These are phyloP conservation scores for Urophycis tenuis DNA, from an alignment of 2,797 vertebrate species.

Conservation along the genomic window DNA sequence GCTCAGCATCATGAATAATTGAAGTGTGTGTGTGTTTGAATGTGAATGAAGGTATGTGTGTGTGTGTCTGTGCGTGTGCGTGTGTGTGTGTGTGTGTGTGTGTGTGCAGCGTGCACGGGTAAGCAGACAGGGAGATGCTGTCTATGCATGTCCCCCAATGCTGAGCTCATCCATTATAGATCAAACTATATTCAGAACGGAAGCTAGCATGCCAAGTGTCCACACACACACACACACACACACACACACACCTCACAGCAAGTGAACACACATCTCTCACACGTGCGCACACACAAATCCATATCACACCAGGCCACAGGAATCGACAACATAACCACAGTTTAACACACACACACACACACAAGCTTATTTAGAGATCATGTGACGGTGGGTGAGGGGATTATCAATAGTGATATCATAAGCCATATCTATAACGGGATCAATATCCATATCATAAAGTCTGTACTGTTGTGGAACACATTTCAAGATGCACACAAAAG, in stretches of 20 bases:
- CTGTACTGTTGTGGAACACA: neutral
- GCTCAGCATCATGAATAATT: conserved; percentile 59
- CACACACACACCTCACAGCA: conserved; percentile 6
- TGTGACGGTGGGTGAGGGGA: neutral
- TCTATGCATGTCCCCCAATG: conserved; percentile 26
- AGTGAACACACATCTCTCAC: neutral
- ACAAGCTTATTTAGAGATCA: neutral
- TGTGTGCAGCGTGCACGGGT: neutral
- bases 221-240: conserved; percentile 6
- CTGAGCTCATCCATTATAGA: conserved; percentile 53
- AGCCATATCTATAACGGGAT: neutral
- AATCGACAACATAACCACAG: conserved; percentile 1
- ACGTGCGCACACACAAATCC: neutral
- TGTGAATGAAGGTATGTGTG: conserved; percentile 11
- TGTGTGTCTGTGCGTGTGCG: conserved; percentile 22
- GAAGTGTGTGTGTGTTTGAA: conserved; percentile 20
- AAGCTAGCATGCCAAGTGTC: neutral
- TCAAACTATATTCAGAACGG: conserved; percentile 26
- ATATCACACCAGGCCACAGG: neutral
- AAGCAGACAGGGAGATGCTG: conserved; percentile 39
- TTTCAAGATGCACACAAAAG: neutral
- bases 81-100: conserved; percentile 24
- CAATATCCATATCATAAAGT: neutral
- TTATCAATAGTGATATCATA: neutral
- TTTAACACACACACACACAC: neutral